Evolutionary conservation across 2,113 vertebrate genomes (phyloP), one percentile per base, ranked within the genome.

Genomic region (Campylorhamphus procurvoides): DNA sequence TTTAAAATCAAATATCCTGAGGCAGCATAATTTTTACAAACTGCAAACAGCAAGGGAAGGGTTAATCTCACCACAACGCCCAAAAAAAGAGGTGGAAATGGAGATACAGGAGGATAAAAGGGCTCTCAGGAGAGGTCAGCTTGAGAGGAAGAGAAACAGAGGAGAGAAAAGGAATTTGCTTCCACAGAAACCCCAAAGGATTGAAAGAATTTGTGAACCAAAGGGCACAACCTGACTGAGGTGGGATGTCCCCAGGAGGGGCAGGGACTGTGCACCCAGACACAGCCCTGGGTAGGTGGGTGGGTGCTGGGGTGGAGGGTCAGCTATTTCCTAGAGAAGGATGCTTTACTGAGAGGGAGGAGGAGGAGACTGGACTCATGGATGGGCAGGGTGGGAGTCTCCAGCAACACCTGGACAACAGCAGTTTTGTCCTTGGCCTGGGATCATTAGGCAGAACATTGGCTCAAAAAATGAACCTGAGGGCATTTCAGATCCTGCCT

Each of bases 101-200:
- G 75, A 88, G 88, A 88, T 86, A 50, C 12, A 62, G 67, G 46
- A 90, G 94, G 85, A 94, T 80, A 63, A 93, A 96, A 93, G 76
- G 75, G 67, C 63, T 90, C 75, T 86, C 85, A 69, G 72, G 68
- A 92, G 72, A 56, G 63, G 75, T 84, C 94, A 90, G 56, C 63
- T 55, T 49, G 75, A 88, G 88, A 85, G 72, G 79, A 80, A 93
- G 67, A 68, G 68, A 80, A 91, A 68, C 66, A 83, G 82, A 84
- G 8, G 44, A 72, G 53, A 90, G 67, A 62, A 88, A 85, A 93
- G 44, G 82, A 95, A 93, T 96, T 87, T 49, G n/a, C 53, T 96
- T 90, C 49, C 40, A 44, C 66, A 53, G 37, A 85, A 85, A 76
- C 67, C 74, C 83, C 55, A 19, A 62, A 76, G 62, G 31, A 14